These are phyloP conservation scores for Ranitomeya variabilis DNA, from an alignment of 2,113 vertebrate species.

Conservation along the genomic window DNA sequence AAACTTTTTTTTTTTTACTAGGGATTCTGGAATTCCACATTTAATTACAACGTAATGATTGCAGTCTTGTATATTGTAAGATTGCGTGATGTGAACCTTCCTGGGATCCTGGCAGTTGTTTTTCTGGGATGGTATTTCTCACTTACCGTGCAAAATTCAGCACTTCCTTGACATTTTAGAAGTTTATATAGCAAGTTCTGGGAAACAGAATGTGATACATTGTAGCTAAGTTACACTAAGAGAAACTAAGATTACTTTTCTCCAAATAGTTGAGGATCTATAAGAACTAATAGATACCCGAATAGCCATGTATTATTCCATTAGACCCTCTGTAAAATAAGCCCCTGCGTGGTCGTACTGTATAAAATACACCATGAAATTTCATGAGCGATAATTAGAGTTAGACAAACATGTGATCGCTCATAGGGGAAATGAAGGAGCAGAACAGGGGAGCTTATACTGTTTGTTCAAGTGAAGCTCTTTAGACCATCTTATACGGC, in stretches of 20 bases:
- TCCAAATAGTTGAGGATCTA: neutral
- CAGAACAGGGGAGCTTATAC: constrained; percentile 61
- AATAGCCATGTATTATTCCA: neutral
- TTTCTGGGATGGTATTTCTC: constrained; percentile 59
- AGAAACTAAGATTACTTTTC: constrained; percentile 46
- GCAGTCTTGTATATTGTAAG: neutral
- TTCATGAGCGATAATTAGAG: constrained; percentile 61
- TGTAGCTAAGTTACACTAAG: constrained; percentile 55
- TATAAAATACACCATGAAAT: constrained; percentile 60
- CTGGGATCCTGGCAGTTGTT: constrained; percentile 14
- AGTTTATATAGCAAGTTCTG: neutral
- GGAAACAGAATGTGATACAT: constrained; percentile 37
- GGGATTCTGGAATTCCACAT: no score
- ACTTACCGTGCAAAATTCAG: constrained; percentile 66
- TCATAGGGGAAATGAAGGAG: constrained; percentile 62
- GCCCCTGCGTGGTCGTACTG: constrained; percentile 46
- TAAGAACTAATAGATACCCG: constrained; percentile 44
- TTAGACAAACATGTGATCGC: constrained; percentile 59
- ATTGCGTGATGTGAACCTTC: neutral
- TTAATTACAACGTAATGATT: neutral
- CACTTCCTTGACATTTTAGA: constrained; percentile 67
- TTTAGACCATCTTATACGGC: constrained; percentile 67
- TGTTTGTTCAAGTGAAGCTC: constrained; percentile 65
- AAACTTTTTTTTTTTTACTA: neutral
- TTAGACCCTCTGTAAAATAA: constrained; percentile 16